phyloP scores from a whole-genome alignment of 2,888 invertebrate genomes.

The Euproctis similis region DNA sequence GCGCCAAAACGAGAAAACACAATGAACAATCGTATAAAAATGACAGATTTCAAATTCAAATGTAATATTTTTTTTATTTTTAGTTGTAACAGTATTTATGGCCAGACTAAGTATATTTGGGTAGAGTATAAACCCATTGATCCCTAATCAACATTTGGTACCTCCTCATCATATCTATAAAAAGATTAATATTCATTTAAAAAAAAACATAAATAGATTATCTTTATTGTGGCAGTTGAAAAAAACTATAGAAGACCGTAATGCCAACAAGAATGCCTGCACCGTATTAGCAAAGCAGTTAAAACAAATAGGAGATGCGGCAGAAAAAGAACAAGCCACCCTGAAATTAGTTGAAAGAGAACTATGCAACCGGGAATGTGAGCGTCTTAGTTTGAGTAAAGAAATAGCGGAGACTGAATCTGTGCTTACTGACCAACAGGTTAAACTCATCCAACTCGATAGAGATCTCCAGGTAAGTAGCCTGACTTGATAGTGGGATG shows the following conservation, averaged over 20 bases:
- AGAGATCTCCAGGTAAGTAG: conserved; percentile 54
- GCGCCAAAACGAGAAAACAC: no score
- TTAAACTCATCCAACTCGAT: conserved; percentile 42
- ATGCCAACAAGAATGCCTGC: conserved; percentile 33
- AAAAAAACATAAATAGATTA: no score
- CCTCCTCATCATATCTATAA: no score
- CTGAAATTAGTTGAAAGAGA: conserved; percentile 36
- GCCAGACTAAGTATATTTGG: no score
- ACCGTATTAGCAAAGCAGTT: conserved; percentile 25
- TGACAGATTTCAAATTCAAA: no score
- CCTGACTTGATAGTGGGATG: no score
- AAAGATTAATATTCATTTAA: no score
- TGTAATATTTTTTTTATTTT: no score
- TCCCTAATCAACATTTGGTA: no score
- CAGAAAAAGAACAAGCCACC: conserved; percentile 28
- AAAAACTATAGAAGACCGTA: conserved; percentile 43
- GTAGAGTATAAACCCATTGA: no score
- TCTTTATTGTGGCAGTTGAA: conserved; percentile 35
- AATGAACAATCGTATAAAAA: no score
- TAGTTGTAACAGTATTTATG: no score
- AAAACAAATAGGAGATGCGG: conserved; percentile 23
- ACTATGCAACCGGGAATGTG: conserved; percentile 37
- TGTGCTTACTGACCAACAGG: conserved; percentile 38
- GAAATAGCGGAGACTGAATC: conserved; percentile 36
- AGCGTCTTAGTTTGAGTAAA: conserved; percentile 34